A percentile compares a stretch with the other conserved stretches of the same genome.
Evolutionary conservation across 2,797 vertebrate species (phyloP).

Genomic region (Spinus olivaceus): DNA sequence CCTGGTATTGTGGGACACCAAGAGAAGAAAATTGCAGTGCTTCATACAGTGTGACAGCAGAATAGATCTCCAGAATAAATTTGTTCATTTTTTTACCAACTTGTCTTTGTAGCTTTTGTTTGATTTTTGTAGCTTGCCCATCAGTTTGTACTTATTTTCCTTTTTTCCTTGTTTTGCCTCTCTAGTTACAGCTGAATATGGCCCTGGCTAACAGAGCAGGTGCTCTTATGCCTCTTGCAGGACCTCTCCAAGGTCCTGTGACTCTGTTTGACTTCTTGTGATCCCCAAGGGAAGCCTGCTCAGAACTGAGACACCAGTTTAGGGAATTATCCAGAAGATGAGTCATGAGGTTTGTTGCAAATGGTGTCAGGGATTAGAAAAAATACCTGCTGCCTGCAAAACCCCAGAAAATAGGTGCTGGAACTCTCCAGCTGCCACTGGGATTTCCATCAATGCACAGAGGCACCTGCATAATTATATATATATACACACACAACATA

Average conservation of each 20-base stretch:
- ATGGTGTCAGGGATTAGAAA: not conserved
- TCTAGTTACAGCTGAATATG: not conserved
- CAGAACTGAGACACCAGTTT: not conserved
- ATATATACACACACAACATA: rapidly evolving
- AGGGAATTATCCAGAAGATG: not conserved
- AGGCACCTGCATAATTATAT: not conserved
- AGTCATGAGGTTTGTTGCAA: not conserved
- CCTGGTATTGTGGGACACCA: not conserved
- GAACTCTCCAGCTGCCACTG: not conserved
- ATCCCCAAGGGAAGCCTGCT: not conserved
- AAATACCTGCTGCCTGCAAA: not conserved
- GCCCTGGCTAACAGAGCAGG: not conserved
- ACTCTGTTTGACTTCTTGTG: not conserved
- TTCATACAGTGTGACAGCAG: not conserved
- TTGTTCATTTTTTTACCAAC: not conserved
- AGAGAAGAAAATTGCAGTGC: not conserved
- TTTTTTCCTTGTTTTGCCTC: not conserved
- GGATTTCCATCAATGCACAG: not conserved
- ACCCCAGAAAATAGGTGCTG: not conserved
- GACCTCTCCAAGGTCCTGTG: not conserved
- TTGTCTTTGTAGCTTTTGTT: not conserved
- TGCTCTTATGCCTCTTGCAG: not conserved
- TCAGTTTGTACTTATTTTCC: not conserved
- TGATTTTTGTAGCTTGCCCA: not conserved
- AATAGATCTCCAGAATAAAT: not conserved